These are phyloP conservation scores for Ormyrus nitidulus DNA, from an alignment of 2,888 invertebrate genomes.

Conservation along the genomic window DNA sequence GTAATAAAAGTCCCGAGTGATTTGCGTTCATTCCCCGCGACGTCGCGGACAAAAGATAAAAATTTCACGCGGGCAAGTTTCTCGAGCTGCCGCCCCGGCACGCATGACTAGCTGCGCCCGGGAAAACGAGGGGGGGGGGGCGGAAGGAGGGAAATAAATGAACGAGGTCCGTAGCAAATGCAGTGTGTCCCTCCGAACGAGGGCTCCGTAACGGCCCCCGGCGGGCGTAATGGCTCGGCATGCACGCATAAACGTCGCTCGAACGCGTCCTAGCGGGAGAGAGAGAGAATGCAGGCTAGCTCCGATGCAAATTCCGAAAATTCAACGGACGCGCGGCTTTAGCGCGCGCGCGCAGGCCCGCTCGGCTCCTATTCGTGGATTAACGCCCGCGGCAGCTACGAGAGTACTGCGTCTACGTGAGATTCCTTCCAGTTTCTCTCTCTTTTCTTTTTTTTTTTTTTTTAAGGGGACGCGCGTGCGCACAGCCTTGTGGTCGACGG, in stretches of 20 bases:
- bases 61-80: not conserved
- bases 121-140: too few relatives aligned
- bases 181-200: slow-evolving; percentile 3
- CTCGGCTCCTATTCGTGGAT: too few relatives aligned
- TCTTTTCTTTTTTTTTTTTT: too few relatives aligned
- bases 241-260: slow-evolving; percentile 34
- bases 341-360: slow-evolving; percentile 3
- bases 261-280: not conserved
- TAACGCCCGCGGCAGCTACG: too few relatives aligned
- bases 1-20: slow-evolving; percentile 42
- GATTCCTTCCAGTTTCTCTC: too few relatives aligned
- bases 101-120: too few relatives aligned
- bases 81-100: too few relatives aligned
- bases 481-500: too few relatives aligned
- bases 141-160: not conserved
- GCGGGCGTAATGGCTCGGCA: slow-evolving; percentile 34
- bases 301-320: slow-evolving; percentile 41
- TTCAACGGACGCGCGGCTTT: slow-evolving; percentile 33
- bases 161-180: slow-evolving; percentile 5
- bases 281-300: not conserved
- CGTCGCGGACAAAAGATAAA: too few relatives aligned
- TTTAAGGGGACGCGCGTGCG: too few relatives aligned
- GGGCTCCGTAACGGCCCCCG: slow-evolving; percentile 29
- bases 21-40: slow-evolving; percentile 22
- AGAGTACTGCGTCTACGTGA: not conserved